A percentile compares a stretch with the other conserved stretches of the same genome.
Evolutionary conservation across 2,113 vertebrate species (phyloP).

Genomic region (Xiphophorus couchianus): DNA sequence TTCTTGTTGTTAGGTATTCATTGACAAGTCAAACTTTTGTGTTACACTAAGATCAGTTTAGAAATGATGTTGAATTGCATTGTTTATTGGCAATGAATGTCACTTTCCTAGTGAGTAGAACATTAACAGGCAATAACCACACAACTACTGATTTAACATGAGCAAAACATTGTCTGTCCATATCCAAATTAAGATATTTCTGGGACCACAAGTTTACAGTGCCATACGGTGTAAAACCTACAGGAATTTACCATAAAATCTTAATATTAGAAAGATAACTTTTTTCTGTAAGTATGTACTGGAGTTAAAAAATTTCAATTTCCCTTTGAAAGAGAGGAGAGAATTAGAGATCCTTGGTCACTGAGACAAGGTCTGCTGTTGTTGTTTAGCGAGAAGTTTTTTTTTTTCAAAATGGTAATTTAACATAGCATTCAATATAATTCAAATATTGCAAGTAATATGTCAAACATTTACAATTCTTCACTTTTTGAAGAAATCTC

Average conservation of each 20-base stretch:
- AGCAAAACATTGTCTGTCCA: too few relatives aligned
- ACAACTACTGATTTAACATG: too few relatives aligned
- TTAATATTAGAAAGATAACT: not conserved
- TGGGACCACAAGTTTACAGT: too few relatives aligned
- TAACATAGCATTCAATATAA: not conserved
- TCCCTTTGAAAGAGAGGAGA: not conserved
- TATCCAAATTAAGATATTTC: too few relatives aligned
- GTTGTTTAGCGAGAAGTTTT: not conserved
- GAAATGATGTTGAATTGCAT: not conserved
- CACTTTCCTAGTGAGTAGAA: not conserved
- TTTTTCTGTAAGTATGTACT: not conserved
- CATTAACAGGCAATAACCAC: not conserved
- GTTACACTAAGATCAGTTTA: not conserved
- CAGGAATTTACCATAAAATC: not conserved
- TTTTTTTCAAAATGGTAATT: not conserved
- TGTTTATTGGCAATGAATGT: not conserved
- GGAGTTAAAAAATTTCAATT: not conserved
- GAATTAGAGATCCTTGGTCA: not conserved
- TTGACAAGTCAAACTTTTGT: too few relatives aligned
- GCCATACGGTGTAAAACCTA: too few relatives aligned
- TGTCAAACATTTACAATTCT: not conserved
- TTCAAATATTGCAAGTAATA: not conserved
- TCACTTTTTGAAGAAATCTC: not conserved
- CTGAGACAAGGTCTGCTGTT: not conserved
- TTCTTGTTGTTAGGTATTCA: too few relatives aligned